phyloP scores from a whole-genome alignment of 2,888 invertebrate genomes.

The Mythimna impura region DNA sequence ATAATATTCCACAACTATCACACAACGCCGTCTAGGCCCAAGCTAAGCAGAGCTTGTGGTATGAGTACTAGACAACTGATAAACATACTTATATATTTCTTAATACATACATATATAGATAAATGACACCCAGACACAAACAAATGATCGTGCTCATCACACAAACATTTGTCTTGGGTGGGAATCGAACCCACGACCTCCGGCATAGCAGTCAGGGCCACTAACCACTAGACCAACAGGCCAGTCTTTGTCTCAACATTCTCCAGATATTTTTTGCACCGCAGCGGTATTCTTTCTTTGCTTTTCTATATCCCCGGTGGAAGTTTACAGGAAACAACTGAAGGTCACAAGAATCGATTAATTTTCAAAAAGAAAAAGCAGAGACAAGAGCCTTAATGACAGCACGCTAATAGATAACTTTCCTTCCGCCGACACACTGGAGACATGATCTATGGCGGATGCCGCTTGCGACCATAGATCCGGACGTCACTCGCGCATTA shows the following conservation, averaged over 20 bases:
- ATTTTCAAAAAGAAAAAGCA: conserved; percentile 51
- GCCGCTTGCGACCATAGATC: conserved; percentile 41
- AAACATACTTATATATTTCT: no score
- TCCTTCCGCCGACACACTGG: conserved; percentile 69
- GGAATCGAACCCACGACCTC: no score
- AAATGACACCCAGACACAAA: no score
- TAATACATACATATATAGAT: no score
- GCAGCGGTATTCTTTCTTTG: neutral
- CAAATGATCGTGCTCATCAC: no score
- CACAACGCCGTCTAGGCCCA: no score
- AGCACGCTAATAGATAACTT: conserved; percentile 71
- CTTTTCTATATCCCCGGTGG: neutral
- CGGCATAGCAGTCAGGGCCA: no score
- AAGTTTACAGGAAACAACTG: conserved; percentile 8
- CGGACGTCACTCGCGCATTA: conserved; percentile 43
- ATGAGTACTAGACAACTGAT: no score
- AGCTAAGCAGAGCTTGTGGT: no score
- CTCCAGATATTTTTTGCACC: neutral
- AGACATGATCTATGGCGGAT: conserved; percentile 60
- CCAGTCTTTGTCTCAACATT: neutral
- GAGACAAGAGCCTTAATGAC: conserved; percentile 60
- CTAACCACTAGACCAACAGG: no score
- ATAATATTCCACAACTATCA: no score
- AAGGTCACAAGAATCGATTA: conserved; percentile 12
- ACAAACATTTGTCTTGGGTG: no score